phyloP scores from a whole-genome alignment of 2,797 vertebrate genomes.

The Falco berigora region DNA sequence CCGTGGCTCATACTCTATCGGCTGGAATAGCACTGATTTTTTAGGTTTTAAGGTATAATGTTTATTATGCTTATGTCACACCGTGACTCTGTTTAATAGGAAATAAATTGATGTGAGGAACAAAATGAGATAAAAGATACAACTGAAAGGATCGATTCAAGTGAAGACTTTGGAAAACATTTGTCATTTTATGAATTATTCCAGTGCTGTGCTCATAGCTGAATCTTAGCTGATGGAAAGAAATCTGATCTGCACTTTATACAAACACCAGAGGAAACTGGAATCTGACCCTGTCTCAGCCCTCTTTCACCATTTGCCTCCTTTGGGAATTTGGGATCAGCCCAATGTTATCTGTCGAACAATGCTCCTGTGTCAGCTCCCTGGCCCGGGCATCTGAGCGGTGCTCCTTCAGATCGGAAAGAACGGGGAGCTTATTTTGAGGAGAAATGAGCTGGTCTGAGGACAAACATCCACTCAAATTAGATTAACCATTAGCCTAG shows the following conservation, averaged over 20 bases:
- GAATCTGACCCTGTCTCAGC: constrained; percentile 14
- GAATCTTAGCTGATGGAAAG: neutral
- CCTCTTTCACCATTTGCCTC: neutral
- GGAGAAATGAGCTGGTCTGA: neutral
- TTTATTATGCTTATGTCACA: constrained; percentile 14
- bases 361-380: neutral
- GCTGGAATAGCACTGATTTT: neutral
- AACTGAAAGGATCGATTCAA: neutral
- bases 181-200: constrained; percentile 24
- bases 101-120: neutral
- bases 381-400: neutral
- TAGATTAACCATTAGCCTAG: neutral
- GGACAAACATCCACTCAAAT: neutral
- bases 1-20: neutral
- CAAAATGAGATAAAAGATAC: neutral
- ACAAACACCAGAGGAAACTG: neutral
- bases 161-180: neutral
- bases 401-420: neutral
- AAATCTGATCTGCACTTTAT: neutral
- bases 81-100: neutral
- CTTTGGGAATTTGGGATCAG: neutral
- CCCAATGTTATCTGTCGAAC: neutral
- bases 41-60: neutral
- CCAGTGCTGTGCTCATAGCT: neutral
- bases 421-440: neutral